Evolutionary conservation across 2,888 invertebrate genomes (phyloP).

Genomic region (Tholera decimalis): DNA sequence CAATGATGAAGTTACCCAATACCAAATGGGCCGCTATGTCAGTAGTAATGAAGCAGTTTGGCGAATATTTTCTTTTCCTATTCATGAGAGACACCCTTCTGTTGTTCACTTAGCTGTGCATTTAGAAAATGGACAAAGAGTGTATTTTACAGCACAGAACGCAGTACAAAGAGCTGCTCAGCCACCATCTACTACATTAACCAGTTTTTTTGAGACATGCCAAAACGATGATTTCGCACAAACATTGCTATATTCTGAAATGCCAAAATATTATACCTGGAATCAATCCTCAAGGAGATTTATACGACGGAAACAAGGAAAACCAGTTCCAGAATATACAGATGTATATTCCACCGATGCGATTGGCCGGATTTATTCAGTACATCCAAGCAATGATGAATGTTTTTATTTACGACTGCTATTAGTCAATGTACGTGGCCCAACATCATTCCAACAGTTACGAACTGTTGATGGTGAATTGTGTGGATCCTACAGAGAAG

Average conservation of each 20-base stretch:
- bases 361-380: no score
- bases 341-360: slow-evolving; percentile 7
- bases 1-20: no score
- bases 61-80: neutral
- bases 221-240: neutral
- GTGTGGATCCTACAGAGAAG: neutral
- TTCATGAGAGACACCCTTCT: neutral
- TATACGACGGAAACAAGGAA: neutral
- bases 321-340: neutral
- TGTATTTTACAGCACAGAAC: neutral
- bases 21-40: no score
- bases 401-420: slow-evolving; percentile 8
- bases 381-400: no score
- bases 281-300: slow-evolving; percentile 8
- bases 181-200: neutral
- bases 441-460: neutral
- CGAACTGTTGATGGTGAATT: slow-evolving; percentile 13
- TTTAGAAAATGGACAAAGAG: no score
- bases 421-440: slow-evolving; percentile 7
- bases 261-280: slow-evolving; percentile 19
- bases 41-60: no score
- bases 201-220: neutral
- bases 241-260: slow-evolving; percentile 16
- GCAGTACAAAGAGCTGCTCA: neutral
- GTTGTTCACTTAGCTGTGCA: neutral